These are phyloP conservation scores for Acrocephalus scirpaceus DNA, from an alignment of 2,797 vertebrate species.

Conservation along the genomic window DNA sequence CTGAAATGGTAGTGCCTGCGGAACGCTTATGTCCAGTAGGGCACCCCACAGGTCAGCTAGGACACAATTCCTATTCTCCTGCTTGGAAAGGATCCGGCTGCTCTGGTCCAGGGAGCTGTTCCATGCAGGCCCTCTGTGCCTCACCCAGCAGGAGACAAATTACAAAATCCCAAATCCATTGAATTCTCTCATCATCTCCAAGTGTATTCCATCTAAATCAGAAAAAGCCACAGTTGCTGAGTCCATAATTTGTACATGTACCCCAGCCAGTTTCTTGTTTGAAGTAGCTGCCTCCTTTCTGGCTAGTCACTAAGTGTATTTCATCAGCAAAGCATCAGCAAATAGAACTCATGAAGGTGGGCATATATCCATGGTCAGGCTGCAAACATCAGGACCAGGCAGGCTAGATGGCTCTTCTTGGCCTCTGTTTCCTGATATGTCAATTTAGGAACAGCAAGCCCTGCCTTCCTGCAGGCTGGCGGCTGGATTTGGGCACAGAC, in stretches of 20 bases:
- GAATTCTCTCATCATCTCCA: neutral
- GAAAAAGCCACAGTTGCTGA: neutral
- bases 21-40: neutral
- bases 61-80: neutral
- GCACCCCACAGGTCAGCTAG: neutral
- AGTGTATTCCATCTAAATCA: neutral
- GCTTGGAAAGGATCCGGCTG: neutral
- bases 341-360: neutral
- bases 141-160: neutral
- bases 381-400: neutral
- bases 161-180: neutral
- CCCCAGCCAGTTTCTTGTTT: neutral
- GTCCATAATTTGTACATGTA: neutral
- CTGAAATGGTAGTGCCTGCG: neutral
- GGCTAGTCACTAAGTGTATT: neutral
- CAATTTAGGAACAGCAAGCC: neutral
- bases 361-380: neutral
- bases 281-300: neutral
- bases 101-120: neutral
- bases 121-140: neutral
- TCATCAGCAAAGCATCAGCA: neutral
- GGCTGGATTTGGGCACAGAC: neutral
- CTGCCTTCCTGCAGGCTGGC: neutral
- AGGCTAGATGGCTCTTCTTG: neutral
- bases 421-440: neutral